phyloP scores from a whole-genome alignment of 1,140 invertebrate species.

The Solenopsis invicta region DNA sequence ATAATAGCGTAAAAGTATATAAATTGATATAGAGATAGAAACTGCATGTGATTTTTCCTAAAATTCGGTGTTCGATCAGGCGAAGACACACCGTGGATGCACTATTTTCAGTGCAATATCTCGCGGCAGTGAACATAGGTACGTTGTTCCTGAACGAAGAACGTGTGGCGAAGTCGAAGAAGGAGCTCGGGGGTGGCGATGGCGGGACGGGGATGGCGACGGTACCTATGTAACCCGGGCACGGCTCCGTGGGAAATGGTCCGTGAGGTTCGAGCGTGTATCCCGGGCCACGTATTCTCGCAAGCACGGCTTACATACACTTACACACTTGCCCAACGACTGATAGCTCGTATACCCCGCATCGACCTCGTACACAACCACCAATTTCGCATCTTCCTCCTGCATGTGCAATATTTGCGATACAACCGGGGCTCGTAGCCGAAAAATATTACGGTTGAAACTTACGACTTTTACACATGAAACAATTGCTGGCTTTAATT shows the following conservation, averaged over 20 bases:
- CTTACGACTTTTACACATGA: neutral
- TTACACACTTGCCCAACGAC: slow-evolving; percentile 24
- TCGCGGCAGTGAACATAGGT: slow-evolving; percentile 31
- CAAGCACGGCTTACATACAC: slow-evolving; percentile 47
- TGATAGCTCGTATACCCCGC: slow-evolving; percentile 49
- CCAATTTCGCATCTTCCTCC: slow-evolving; percentile 38
- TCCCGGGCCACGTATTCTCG: slow-evolving; percentile 48
- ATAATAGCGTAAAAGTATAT: neutral
- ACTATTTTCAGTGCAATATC: slow-evolving; percentile 43
- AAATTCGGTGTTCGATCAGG: slow-evolving; percentile 34
- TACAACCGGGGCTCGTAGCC: slow-evolving; percentile 1
- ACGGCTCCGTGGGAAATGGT: slow-evolving; percentile 77
- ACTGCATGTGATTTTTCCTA: neutral
- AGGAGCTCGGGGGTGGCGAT: slow-evolving; percentile 16
- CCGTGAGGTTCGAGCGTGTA: slow-evolving; percentile 67
- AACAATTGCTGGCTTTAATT: slow-evolving; percentile 1
- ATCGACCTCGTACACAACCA: slow-evolving; percentile 47
- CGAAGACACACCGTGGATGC: slow-evolving; percentile 9
- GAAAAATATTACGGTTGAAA: slow-evolving; percentile 34
- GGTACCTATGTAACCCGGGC: slow-evolving; percentile 65
- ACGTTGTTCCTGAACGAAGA: slow-evolving; percentile 35
- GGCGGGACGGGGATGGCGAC: neutral
- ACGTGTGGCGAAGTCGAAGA: slow-evolving; percentile 55
- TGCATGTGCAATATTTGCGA: slow-evolving; percentile 38
- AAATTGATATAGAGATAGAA: slow-evolving; percentile 20